Base-by-base conservation (phyloP, 2,113 vertebrate species). In the Suncus etruscus region DNA sequence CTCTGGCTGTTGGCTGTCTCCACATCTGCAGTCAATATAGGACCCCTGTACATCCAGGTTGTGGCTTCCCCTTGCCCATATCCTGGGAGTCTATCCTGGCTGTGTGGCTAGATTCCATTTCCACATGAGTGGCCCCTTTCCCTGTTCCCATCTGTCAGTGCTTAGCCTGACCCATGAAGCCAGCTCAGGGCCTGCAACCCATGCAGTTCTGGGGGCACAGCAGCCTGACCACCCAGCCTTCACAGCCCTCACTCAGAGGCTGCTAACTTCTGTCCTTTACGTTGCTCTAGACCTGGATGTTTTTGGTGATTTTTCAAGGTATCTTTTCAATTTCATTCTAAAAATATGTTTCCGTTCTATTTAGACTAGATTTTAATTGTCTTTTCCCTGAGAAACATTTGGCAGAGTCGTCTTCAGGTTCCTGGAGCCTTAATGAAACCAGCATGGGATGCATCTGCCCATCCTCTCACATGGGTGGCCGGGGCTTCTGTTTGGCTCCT, bases 301-400 rank as follows among this genome's bases (percentile, higher is more conserved):
- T 91, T 81, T 82, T n/a, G 86, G 70, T 90, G 88, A 86, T 82
- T 92, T 92, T 93, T 89, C 91, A 91, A 81, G 87, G 32, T 45
- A 11, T 75, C 87, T 63, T 89, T 84, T 94, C 85, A 74, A 31
- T 91, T 90, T 89, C 81, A 84, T 91, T 84, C 89, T 94, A 77
- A 93, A 93, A 92, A 75, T 86, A 74, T 24, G 50, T 79, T 87
- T 93, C 70, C 11, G 1, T 77, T 92, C 81, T 79, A 11, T 89
- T 92, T 87, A 87, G 77, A 91, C 80, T 77, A 94, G 93, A 79
- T 89, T 93, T 89, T 94, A 93, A 75, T 94, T 93, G 93, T 74
- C 84, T 87, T 89, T 86, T 74, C 70, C 84, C 84, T 84, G 90
- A 39, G 39, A 39, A 39, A 39, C 68, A 86, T 82, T 32, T 78